Evolutionary conservation across 2,888 invertebrate species (phyloP), one percentile per base, ranked within the genome.

Genomic region (Lagria hirta): DNA sequence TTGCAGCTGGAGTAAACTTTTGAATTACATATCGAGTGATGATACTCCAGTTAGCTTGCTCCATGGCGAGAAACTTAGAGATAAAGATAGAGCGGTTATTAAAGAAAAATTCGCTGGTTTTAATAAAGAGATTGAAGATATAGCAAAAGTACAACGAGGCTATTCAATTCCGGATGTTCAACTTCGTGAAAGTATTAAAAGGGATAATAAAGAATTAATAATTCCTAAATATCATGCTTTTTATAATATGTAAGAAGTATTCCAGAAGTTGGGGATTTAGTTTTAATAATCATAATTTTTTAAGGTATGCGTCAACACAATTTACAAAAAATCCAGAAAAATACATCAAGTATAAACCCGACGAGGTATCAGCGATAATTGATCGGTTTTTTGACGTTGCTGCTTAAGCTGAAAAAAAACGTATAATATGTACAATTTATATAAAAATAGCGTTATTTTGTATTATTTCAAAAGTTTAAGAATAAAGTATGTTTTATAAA

Each of bases 321-420:
- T 97, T 97, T 71, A 88, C 93, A 12, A 96, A 95, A 73, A 93
- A 95, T 75, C 84, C 84, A 0, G 89, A 90, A 49, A 97, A 97
- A 71, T 96, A 97, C 71, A 82, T 95, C 43, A 93, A 89, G 73
- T 92, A 91, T 68, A 83, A 83, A 16, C 92, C 93, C 1, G 82
- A 86, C 58, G 88, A 91, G 69, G 86, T 97, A 4, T 82, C 86
- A 1, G 81, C 83, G 0, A 79, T 89, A 65, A 80, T 97, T 30
- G 90, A 93, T 64, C 86, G 88, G 45, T 92, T 96, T 64, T 97
- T 97, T 71, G 96, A 96, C 74, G 88, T 91, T 54, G 84, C 88
- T 26, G 87, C 87, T 16, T 88, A 77, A 73, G 30, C 17, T 12
- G 18, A 6, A 18, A 7, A 18, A 18, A 18, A 18, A 18, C n/a